Percentiles rank a stretch among this genome's conserved stretches.
phyloP scores from a whole-genome alignment of 1,140 invertebrate genomes.

The Polypedilum vanderplanki region DNA sequence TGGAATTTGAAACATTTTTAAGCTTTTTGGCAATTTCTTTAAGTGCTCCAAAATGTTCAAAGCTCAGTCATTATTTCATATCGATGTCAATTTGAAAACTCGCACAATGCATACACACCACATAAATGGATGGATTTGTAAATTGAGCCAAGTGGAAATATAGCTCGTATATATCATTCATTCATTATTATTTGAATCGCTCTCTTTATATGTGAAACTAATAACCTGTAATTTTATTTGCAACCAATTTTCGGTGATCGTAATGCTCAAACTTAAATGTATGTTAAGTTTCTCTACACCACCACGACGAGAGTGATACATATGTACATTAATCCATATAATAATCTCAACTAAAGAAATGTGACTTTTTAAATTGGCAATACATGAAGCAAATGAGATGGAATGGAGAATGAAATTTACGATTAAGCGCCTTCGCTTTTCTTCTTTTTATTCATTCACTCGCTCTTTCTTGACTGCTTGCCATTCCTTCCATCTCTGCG shows the following conservation, averaged over 20 bases:
- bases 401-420: conserved; percentile 1
- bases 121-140: no score
- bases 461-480: no score
- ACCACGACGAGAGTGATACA: no score
- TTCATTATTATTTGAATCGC: no score
- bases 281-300: no score
- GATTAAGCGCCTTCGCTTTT: background rate
- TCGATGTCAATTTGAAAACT: background rate
- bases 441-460: background rate
- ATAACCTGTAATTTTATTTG: conserved; percentile 3
- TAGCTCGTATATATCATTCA: no score
- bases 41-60: conserved; percentile 11
- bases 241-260: background rate
- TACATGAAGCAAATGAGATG: background rate
- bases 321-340: no score
- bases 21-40: background rate
- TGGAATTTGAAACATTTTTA: background rate
- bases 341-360: no score
- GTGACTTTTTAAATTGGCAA: no score
- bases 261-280: background rate
- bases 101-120: background rate
- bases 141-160: no score
- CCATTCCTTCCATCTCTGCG: no score
- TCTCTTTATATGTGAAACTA: background rate
- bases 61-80: conserved; percentile 13